Conservation (phyloP, 2,797 vertebrate genomes). For the Fratercula arctica region DNA sequence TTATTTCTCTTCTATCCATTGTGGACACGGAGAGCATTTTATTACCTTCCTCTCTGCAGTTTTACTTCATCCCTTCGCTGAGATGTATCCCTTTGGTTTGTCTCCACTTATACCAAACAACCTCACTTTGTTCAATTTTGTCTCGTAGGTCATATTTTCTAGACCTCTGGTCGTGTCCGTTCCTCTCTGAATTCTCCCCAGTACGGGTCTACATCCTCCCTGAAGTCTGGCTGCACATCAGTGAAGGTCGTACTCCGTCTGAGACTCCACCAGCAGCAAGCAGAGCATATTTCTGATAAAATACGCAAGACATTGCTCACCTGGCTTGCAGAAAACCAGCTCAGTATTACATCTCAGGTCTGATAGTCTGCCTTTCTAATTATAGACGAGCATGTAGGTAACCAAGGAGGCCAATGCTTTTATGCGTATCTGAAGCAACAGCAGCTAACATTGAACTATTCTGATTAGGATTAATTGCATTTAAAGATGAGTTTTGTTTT, state of each 20-base stretch:
- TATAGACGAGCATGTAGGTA: background rate
- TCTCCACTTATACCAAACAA: background rate
- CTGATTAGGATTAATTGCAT: background rate
- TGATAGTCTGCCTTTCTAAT: background rate
- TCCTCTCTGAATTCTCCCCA: background rate
- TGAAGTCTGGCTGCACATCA: background rate
- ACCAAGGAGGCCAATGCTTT: background rate
- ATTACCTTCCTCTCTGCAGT: background rate
- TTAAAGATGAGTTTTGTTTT: background rate
- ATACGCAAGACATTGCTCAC: background rate
- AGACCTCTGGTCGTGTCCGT: background rate
- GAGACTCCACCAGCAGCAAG: background rate
- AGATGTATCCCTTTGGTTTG: background rate
- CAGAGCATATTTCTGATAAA: background rate
- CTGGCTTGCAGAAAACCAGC: background rate
- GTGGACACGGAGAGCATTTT: background rate
- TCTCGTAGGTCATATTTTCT: background rate
- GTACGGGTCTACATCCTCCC: background rate
- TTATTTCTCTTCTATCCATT: background rate
- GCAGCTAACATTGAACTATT: background rate
- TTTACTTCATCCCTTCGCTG: background rate
- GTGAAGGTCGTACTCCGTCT: background rate
- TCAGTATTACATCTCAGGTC: background rate
- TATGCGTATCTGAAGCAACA: background rate
- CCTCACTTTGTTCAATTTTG: background rate